Evolutionary conservation across 2,888 invertebrate species (phyloP).

Genomic region (Coelinius sp.): DNA sequence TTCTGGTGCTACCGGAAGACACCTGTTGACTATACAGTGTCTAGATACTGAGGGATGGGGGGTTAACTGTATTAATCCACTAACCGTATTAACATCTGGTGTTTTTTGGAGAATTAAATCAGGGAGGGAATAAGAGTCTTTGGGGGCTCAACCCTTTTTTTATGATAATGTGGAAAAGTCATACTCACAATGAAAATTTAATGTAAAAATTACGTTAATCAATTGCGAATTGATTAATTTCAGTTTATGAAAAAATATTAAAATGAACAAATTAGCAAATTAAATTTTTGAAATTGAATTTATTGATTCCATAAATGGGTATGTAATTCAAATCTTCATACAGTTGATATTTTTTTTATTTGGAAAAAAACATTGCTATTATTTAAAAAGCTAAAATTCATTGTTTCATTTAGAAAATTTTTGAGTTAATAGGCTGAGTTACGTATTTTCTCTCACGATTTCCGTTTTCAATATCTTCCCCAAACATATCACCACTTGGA

Average conservation of each 20-base stretch:
- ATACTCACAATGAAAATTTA: too few species aligned
- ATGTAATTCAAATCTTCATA: too few species aligned
- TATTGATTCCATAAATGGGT: too few species aligned
- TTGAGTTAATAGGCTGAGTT: neutral
- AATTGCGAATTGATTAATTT: too few species aligned
- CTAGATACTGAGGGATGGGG: conserved; percentile 37
- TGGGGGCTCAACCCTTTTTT: neutral
- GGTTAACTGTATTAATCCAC: conserved; percentile 35
- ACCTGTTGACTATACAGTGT: conserved; percentile 62
- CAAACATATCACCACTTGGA: conserved; percentile 35
- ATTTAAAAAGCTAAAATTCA: neutral
- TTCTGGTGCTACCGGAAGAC: conserved; percentile 57
- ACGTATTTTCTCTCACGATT: conserved; percentile 36
- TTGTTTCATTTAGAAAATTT: neutral
- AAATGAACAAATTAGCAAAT: too few species aligned
- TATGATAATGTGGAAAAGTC: too few species aligned
- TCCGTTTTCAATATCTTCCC: conserved; percentile 26
- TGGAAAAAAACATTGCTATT: neutral
- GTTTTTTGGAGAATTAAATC: conserved; percentile 17
- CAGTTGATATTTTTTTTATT: too few species aligned
- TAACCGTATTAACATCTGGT: conserved; percentile 63
- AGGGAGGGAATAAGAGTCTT: neutral
- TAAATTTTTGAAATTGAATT: too few species aligned
- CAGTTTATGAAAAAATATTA: too few species aligned
- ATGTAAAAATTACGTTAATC: too few species aligned